Evolutionary conservation across 2,797 vertebrate species (phyloP).

Genomic region (Eulemur mongoz): DNA sequence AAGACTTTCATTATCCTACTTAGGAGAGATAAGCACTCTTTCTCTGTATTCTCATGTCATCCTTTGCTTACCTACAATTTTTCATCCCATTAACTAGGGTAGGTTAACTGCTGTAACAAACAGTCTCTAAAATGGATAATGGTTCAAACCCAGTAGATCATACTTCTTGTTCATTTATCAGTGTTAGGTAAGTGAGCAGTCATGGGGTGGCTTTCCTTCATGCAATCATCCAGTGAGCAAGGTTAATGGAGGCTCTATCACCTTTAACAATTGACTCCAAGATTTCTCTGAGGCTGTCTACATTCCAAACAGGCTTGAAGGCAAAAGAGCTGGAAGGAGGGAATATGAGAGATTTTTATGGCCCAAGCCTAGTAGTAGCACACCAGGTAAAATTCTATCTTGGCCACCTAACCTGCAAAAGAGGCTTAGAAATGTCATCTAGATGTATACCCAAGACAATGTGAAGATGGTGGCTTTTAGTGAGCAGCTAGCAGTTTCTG

Average conservation of each 20-base stretch:
- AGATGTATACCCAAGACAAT: not conserved
- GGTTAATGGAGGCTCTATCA: not conserved
- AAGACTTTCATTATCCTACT: not conserved
- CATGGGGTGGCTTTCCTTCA: not conserved
- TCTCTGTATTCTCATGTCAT: not conserved
- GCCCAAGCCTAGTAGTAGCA: not conserved
- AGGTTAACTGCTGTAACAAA: not conserved
- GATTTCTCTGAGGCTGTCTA: not conserved
- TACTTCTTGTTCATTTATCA: not conserved
- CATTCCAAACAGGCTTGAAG: not conserved
- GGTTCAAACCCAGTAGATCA: not conserved
- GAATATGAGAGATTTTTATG: not conserved
- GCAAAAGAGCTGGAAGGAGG: not conserved
- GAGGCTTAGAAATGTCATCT: not conserved
- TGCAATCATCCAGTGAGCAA: not conserved
- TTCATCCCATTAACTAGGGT: not conserved
- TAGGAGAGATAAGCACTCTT: not conserved
- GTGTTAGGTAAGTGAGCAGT: not conserved
- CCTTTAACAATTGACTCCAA: not conserved
- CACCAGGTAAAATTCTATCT: not conserved
- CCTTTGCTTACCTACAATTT: not conserved
- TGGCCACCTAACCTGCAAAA: not conserved
- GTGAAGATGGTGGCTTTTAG: not conserved
- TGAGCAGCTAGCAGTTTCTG: not conserved
- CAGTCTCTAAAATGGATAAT: not conserved